phyloP scores from a whole-genome alignment of 2,888 invertebrate genomes.

The Troides aeacus region DNA sequence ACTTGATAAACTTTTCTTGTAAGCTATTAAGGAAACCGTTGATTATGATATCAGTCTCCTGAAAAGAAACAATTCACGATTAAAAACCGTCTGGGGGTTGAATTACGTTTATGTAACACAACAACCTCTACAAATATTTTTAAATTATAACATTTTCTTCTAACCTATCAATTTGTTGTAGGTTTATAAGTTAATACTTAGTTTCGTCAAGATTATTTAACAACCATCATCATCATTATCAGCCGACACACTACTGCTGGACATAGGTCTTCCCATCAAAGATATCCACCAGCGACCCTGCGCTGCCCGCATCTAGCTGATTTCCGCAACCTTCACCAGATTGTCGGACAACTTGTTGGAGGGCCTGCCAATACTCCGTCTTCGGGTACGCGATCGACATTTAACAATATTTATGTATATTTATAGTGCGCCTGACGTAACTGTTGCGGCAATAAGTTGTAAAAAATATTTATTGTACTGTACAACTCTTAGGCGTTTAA shows the following conservation, averaged over 20 bases:
- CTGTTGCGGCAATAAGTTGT: constrained; percentile 20
- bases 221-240: too few species aligned
- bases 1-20: background rate
- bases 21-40: constrained; percentile 1
- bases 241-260: too few species aligned
- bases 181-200: too few species aligned
- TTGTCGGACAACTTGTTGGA: too few species aligned
- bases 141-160: background rate
- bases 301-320: too few species aligned
- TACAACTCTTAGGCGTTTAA: constrained; percentile 18
- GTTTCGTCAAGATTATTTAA: too few species aligned
- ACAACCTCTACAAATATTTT: background rate
- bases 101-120: background rate
- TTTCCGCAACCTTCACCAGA: too few species aligned
- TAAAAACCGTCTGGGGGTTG: constrained; percentile 23
- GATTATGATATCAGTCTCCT: constrained; percentile 15
- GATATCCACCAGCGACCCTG: too few species aligned
- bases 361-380: too few species aligned
- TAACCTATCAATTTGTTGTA: background rate
- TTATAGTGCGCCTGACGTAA: constrained; percentile 6
- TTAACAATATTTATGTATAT: too few species aligned
- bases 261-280: too few species aligned
- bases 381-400: too few species aligned
- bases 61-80: constrained; percentile 17
- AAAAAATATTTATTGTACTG: constrained; percentile 2